Base-by-base conservation (phyloP, 1,140 invertebrate species). In the Drosophila pseudoananassae region DNA sequence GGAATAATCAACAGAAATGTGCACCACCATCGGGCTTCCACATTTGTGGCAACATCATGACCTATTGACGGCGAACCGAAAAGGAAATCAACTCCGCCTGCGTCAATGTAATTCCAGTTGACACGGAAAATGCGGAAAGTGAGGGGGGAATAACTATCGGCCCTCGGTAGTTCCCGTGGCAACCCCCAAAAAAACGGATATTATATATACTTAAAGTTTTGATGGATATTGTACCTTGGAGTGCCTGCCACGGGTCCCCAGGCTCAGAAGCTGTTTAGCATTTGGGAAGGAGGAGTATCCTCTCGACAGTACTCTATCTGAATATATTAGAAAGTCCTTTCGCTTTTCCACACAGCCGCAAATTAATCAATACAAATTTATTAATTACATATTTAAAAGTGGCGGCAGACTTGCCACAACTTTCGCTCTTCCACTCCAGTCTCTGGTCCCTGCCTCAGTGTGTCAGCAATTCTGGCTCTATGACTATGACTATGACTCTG, bases 41-140 rank as follows among this genome's bases (percentile, higher is more conserved):
- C 27, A 20, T n/a, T 14, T 25, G 9, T 20, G 17, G 29, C 1
- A 31, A 46, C 46, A 66, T 66, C 70, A 52, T 75, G 71, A 75
- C 71, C 71, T 51, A 75, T 65, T 75, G 71, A 75, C 59, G 51
- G 20, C 20, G 71, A 52, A 61, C 38, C 71, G 52, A 56, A 75
- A 75, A 73, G 69, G 69, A 73, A 73, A 75, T 56, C 71, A 73
- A 5, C 69, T 49, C 45, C 68, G 64, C 66, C 75, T 77, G 75
- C 75, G 75, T 76, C 75, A 77, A 77, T 76, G 58, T 77, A 76
- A 77, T 63, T 64, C 75, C 75, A 54, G 73, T 77, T 77, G 74
- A 76, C 73, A 77, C 75, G 73, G 59, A 70, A 77, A 71, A 43
- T 57, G 53, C 50, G 47, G 29, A 45, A 66, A 53, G 33, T 46